Evolutionary conservation across 2,113 vertebrate genomes (phyloP), one percentile per base, ranked within the genome.

Genomic region (Tichodroma muraria): DNA sequence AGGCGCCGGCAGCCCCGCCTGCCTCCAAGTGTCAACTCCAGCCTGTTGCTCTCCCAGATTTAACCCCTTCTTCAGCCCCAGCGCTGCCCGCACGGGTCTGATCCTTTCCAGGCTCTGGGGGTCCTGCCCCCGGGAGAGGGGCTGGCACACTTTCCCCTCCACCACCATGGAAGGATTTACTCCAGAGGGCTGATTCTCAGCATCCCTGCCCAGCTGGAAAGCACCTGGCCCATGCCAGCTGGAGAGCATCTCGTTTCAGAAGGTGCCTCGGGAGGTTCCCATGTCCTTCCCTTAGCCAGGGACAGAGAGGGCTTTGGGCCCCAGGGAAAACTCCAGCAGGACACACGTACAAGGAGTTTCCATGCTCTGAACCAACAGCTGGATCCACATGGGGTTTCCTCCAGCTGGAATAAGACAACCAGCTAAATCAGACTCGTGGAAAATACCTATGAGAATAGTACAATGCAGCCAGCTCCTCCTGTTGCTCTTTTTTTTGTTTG

Each of bases 1-100:
- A 98, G 98, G 78, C 97, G 96, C 92, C 85, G 97, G 71, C 89
- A 93, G 97, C 97, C 97, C 97, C 98, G 94, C 97, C 96, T 94
- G 97, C 96, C 90, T 93, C 89, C 88, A 91, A 98, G 93, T 98
- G 97, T 97, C 96, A 97, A 91, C 96, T 93, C 63, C 96, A 96
- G 79, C 73, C 89, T 88, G 80, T 78, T 69, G 56, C 94, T 91
- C 89, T 80, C 93, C 33, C 80, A 47, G 70, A 0, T 10, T 97
- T 97, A 97, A 97, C 97, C 88, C 97, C 76, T 97, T 95, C 59
- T 95, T 81, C 93, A 13, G 72, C 28, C 38, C 83, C 24, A 16
- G 22, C 50, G 15, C 70, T 13, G 35, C 45, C 57, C 30, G 4
- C 33, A 9, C 27, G 33, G 59, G 10, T 31, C 80, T 1, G 59